These are phyloP conservation scores for Tipula lateralis DNA, from an alignment of 2,888 invertebrate species.

Conservation along the genomic window DNA sequence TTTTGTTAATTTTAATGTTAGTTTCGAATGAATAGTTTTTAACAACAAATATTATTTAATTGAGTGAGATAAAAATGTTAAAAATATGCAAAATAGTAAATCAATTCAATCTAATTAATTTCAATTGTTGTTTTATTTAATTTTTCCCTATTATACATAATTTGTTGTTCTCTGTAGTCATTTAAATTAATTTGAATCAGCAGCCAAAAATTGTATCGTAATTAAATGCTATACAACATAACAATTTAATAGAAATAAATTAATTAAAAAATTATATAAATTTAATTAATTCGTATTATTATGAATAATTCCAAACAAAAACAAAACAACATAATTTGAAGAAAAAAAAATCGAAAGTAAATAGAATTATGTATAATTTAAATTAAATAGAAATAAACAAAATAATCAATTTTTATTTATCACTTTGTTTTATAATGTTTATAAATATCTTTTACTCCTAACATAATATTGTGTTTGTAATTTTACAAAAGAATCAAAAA, in stretches of 20 bases:
- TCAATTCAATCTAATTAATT: neutral
- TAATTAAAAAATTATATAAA: neutral
- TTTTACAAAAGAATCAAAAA: too few species aligned
- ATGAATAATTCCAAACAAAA: neutral
- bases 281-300: slow-evolving; percentile 6
- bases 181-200: slow-evolving; percentile 5
- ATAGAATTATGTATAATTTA: slow-evolving; percentile 19
- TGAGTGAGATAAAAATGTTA: neutral
- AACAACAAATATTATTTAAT: neutral
- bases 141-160: neutral
- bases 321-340: neutral
- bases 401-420: slow-evolving; percentile 24
- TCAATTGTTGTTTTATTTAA: slow-evolving; percentile 6
- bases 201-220: slow-evolving; percentile 11
- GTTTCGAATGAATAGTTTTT: too few species aligned
- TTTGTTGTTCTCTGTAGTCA: neutral
- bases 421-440: neutral
- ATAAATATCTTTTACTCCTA: neutral
- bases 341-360: neutral
- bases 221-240: neutral
- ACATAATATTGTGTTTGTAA: neutral
- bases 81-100: neutral
- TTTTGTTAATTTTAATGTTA: neutral
- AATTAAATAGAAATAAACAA: slow-evolving; percentile 7
- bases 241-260: slow-evolving; percentile 5